Percentiles rank a stretch among this genome's conserved stretches.
phyloP scores from a whole-genome alignment of 2,888 invertebrate species.

The Diaphora mendica region DNA sequence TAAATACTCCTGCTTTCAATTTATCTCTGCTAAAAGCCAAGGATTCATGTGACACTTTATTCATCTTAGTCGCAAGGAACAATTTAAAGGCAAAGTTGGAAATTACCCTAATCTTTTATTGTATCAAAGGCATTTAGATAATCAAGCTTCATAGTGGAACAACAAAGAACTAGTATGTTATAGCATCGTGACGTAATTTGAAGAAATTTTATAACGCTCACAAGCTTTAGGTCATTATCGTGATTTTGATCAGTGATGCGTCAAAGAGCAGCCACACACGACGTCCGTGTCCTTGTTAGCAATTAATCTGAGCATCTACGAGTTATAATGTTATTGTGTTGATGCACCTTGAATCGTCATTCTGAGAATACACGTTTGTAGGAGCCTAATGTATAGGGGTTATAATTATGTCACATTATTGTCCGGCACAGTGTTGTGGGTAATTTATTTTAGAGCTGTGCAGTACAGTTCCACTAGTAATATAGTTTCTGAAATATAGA shows the following conservation, averaged over 20 bases:
- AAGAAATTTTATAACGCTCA: slow-evolving; percentile 78
- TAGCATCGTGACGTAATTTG: slow-evolving; percentile 76
- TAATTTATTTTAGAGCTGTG: slow-evolving; percentile 10
- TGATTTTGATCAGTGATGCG: slow-evolving; percentile 76
- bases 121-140: slow-evolving; percentile 78
- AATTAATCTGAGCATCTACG: slow-evolving; percentile 74
- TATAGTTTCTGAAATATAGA: not conserved
- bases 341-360: slow-evolving; percentile 33
- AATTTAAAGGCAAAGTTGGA: slow-evolving; percentile 66
- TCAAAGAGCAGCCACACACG: slow-evolving; percentile 81
- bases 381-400: slow-evolving; percentile 15
- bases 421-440: not conserved
- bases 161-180: slow-evolving; percentile 67
- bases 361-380: slow-evolving; percentile 32
- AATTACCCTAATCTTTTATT: slow-evolving; percentile 67
- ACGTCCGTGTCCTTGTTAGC: slow-evolving; percentile 69
- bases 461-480: not conserved
- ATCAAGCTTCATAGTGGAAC: slow-evolving; percentile 66
- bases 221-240: slow-evolving; percentile 77
- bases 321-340: slow-evolving; percentile 56
- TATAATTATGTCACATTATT: slow-evolving; percentile 13
- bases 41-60: slow-evolving; percentile 51
- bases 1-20: slow-evolving; percentile 20
- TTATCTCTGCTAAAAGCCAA: slow-evolving; percentile 17
- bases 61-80: slow-evolving; percentile 63